Base-by-base conservation (phyloP, 1,140 invertebrate species). In the Drosophila micromelanica region DNA sequence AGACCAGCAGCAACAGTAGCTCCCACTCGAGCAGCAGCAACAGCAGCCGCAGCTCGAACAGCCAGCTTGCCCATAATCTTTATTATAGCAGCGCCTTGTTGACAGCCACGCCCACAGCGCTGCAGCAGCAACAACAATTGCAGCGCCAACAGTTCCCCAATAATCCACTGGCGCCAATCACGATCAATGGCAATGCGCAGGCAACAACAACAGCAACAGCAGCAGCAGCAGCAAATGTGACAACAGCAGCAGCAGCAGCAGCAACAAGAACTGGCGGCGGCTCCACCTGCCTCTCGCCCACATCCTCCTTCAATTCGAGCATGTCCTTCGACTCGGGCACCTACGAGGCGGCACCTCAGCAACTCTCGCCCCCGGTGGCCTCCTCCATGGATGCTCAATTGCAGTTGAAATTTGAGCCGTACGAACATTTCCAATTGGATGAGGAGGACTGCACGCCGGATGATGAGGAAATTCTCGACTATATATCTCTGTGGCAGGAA, bases 381-480 rank as follows among this genome's bases (percentile, higher is more conserved):
- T 42, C 11, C 11, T 15, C 59, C 1, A 42, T 64, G 60, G 65
- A 74, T 17, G 73, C 84, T 4, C 82, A 87, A 38, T 59, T 84
- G 37, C 92, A 93, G 54, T 90, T 93, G 40, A 94, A 94, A 60
- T 94, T 94, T 6, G 95, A 96, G 65, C 93, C 93, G 32, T 95
- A 95, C 86, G 95, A 96, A 75, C 95, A 95, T 78, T 97, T 97
- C 78, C 95, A 96, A n/a, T 35, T 87, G 65, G 82, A 87, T 46
- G 82, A 87, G 62, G 84, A 87, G 73, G 84, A 96, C 1, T 95
- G 97, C 93, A 97, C 96, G 84, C 96, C 96, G 4, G 97, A 97
- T 91, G 97, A 98, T 91, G 97, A 98, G 92, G 97, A 98, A 80
- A 94, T 98, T 0, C 93, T 98, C 15, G 97, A 98, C 87, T 97